Conservation (phyloP, 2,797 vertebrate genomes). For the Prionace glauca region DNA sequence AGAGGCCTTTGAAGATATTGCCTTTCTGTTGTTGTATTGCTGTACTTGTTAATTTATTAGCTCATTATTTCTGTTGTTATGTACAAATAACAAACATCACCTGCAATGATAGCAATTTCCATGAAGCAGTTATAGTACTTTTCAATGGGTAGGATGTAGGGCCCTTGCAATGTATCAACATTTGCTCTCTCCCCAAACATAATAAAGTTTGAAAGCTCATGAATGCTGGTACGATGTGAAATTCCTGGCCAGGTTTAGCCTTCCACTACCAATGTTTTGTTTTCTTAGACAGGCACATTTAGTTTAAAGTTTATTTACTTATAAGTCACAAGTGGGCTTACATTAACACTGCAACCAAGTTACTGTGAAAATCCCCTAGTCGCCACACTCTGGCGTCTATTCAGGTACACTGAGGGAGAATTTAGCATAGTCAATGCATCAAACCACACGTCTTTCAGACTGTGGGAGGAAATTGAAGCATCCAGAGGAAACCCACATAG, state of each 20-base stretch:
- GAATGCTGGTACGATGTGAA: not conserved
- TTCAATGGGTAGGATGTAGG: not conserved
- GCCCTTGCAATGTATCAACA: not conserved
- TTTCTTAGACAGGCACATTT: not conserved
- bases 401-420: no score
- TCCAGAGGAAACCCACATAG: no score
- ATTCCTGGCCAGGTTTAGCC: not conserved
- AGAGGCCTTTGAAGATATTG: not conserved
- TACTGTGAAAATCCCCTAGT: no score
- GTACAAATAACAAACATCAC: not conserved
- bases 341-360: no score
- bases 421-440: no score
- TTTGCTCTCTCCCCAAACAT: not conserved
- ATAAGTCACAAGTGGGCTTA: no score
- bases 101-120: not conserved
- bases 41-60: not conserved
- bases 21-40: not conserved
- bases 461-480: no score
- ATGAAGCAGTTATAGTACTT: not conserved
- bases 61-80: not conserved
- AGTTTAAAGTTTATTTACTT: no score
- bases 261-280: not conserved
- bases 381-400: no score
- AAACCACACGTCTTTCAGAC: no score
- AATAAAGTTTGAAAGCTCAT: not conserved